Evolutionary conservation across 2,113 vertebrate genomes (phyloP), one percentile per base, ranked within the genome.

Genomic region (Lepus europaeus): DNA sequence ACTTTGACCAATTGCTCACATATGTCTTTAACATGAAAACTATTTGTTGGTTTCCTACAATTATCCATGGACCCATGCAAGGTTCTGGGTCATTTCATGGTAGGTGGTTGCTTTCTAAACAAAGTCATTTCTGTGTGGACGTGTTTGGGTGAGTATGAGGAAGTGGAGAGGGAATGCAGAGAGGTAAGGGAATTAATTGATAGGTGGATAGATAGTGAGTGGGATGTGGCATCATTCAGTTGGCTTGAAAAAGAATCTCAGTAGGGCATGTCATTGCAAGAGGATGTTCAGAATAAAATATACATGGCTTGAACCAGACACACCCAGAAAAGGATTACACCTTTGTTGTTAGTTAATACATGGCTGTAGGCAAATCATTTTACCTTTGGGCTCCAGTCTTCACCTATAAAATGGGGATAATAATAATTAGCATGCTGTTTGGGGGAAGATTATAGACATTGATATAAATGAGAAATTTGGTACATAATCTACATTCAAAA

Each of bases 41-140:
- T 97, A 96, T 97, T 97, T 97, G 92, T 98, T 98, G 95, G 93
- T 95, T 97, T 96, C 81, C 94, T 91, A 91, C 97, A 96, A 83
- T 97, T 97, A 11, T 90, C 76, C 2, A 8, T 82, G 91, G 92
- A 92, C 89, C 88, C 33, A 3, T 92, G 90, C 81, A 91, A 97
- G 63, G 89, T 95, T 96, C 90, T 94, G 96, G 97, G 94, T 89
- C 74, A 19, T 63, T 97, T 96, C 0, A 1, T 76, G 0, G 9
- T 56, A 27, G 90, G 59, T 95, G 78, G 94, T 95, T 86, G 11
- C 96, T 91, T 97, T 96, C 91, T 96, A 97, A 97, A 87, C 76
- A 22, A 56, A 87, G 96, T 94, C 88, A 97, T 95, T 81, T 97
- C 83, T 91, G 56, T 66, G 39, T 97, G 95, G 66, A 82, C 27